Evolutionary conservation across 1,140 invertebrate genomes (phyloP).

Genomic region (Drosophila suzukii): DNA sequence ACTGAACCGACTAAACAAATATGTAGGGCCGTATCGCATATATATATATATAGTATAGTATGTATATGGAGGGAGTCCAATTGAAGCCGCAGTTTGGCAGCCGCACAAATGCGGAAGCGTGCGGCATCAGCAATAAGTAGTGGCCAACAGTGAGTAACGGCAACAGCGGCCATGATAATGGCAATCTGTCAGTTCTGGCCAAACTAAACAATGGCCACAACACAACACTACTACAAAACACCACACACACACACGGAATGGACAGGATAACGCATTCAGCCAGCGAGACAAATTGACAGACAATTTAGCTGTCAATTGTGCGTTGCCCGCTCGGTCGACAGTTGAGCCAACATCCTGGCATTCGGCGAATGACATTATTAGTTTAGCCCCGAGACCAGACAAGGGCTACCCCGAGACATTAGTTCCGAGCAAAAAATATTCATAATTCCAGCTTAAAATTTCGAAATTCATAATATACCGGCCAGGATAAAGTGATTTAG

Average conservation of each 20-base stretch:
- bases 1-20: slow-evolving; percentile 22
- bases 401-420: slow-evolving; percentile 14
- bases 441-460: neutral
- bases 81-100: slow-evolving; percentile 62
- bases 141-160: slow-evolving; percentile 38
- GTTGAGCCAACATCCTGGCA: slow-evolving; percentile 55
- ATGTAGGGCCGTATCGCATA: slow-evolving; percentile 1
- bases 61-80: slow-evolving; percentile 36
- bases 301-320: slow-evolving; percentile 82
- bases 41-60: neutral
- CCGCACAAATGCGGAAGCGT: slow-evolving; percentile 47
- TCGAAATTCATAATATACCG: neutral
- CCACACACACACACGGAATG: slow-evolving; percentile 5
- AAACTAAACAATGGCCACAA: slow-evolving; percentile 61
- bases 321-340: slow-evolving; percentile 52
- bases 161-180: slow-evolving; percentile 34
- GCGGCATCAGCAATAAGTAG: slow-evolving; percentile 39
- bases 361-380: slow-evolving; percentile 46
- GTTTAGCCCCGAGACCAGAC: slow-evolving; percentile 18
- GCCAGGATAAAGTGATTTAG: neutral
- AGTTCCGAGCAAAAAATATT: too few species aligned
- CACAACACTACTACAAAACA: slow-evolving; percentile 6
- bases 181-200: slow-evolving; percentile 68
- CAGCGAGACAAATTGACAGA: slow-evolving; percentile 80
- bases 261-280: slow-evolving; percentile 68